Base-by-base conservation (phyloP, 2,797 vertebrate genomes). In the Nothura maculosa region DNA sequence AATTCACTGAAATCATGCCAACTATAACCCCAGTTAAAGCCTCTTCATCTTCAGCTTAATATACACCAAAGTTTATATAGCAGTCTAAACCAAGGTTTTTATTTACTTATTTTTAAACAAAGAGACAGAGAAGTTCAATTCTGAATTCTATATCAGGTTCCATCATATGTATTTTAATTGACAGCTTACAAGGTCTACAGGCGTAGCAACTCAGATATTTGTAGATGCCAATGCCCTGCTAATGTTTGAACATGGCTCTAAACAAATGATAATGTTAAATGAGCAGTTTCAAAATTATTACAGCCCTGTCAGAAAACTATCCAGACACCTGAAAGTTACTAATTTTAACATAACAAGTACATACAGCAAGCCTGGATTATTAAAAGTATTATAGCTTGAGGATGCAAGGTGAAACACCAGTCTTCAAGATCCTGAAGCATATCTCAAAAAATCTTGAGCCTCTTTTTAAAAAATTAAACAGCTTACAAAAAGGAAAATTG, bases 1-100 rank as follows among this genome's bases (percentile, higher is more conserved):
- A 34, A 75, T 62, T 67, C 18, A 14, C 43, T 82, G 64, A 81
- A 68, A 82, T 64, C 34, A 63, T 62, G 43, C 85, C 45, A 78
- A 21, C 28, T 54, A 34, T 34, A 63, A 42, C 28, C 6, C 9
- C 18, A 68, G 7, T 45, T 10, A 75, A 78, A 77, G 62, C 12
- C 6, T 45, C 43, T 69, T 81, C 28, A 22, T 32, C 12, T 79
- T 82, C 63, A 19, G 25, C 15, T 64, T 42, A 42, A 42, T 77
- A 13, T 48, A 50, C 6, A 24, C 32, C 34, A 25, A 68, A 69
- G 12, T 18, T 77, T 74, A 22, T 19, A 30, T 32, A 68, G 24
- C 25, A 47, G 24, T 84, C n/a, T 61, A 61, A 82, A 36, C 3
- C 38, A 62, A 24, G 20, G 15, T 9, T 72, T n/a, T 16, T 43